Evolutionary conservation across 1,140 invertebrate genomes (phyloP).

Genomic region (Zaprionus davidi): DNA sequence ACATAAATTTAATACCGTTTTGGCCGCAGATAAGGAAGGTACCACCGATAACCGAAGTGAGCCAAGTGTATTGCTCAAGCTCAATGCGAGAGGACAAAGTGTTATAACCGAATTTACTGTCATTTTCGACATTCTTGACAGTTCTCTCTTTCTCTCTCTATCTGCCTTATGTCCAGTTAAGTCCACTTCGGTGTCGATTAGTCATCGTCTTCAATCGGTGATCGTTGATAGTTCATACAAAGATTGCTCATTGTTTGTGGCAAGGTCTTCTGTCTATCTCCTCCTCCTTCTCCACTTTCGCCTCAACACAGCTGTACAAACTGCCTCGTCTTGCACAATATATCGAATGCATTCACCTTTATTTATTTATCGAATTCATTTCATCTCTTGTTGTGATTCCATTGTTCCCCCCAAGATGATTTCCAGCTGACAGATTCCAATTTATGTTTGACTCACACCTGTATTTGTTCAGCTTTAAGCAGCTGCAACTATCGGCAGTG

Average conservation of each 20-base stretch:
- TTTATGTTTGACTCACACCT: slow-evolving; percentile 5
- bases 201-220: slow-evolving; percentile 14
- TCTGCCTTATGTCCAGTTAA: slow-evolving; percentile 6
- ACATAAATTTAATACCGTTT: slow-evolving; percentile 68
- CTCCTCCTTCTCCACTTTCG: neutral
- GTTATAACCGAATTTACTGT: neutral
- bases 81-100: neutral
- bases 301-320: slow-evolving; percentile 13
- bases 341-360: slow-evolving; percentile 8
- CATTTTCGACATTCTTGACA: neutral
- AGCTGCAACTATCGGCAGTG: slow-evolving; percentile 1
- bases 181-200: slow-evolving; percentile 8
- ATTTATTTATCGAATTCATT: neutral
- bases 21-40: slow-evolving; percentile 44
- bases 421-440: slow-evolving; percentile 29
- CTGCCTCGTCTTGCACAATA: neutral
- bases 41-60: slow-evolving; percentile 4
- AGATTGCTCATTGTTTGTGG: slow-evolving; percentile 25
- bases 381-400: slow-evolving; percentile 4
- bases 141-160: neutral
- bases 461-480: slow-evolving; percentile 34
- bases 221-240: slow-evolving; percentile 10
- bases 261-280: slow-evolving; percentile 4
- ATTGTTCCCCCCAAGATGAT: slow-evolving; percentile 15
- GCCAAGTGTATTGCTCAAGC: neutral